Evolutionary conservation across 2,113 vertebrate species (phyloP), one percentile per base, ranked within the genome.

Genomic region (Oriolus oriolus): DNA sequence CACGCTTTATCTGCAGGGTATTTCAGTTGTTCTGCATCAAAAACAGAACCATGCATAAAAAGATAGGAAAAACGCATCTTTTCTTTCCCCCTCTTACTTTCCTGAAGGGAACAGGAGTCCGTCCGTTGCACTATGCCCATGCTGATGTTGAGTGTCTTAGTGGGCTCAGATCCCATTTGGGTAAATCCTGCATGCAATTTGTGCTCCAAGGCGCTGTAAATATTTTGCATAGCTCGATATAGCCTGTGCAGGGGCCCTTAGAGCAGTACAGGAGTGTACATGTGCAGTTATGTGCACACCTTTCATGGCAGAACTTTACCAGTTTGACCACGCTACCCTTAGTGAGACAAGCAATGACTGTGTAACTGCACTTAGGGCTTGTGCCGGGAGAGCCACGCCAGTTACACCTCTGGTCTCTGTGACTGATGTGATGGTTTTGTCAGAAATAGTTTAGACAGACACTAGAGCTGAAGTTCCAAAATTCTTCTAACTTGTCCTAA

Each of bases 221-320:
- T 59, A 5, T 12, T 30, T 52, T 33, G 11, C 4, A 1, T 5
- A 42, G 35, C 60, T 76, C 2, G 3, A 28, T 26, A 10, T 1
- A 64, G 44, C 10, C 33, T 69, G 18, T 56, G 57, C 41, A 26
- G 47, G 35, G 19, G 49, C 57, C 31, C 50, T 64, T 23, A 12
- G 28, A 16, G 20, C 33, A 49, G 30, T 18, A 7, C 0, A 9
- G n/a, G 23, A 71, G 5, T 24, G 28, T 18, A 7, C 3, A 4
- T 35, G 3, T 16, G 39, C 28, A 26, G 57, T 27, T 84, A 7
- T 1, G 10, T 52, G 13, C 28, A 4, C 17, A 6, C 64, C 20
- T 74, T 50, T 33, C 11, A 2, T 19, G 23, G 44, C 78, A 13
- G 24, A 52, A 44, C 49, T 44, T 37, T 44, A 13, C 23, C 49